phyloP scores from a whole-genome alignment of 2,113 vertebrate genomes.

The Galbula dea region DNA sequence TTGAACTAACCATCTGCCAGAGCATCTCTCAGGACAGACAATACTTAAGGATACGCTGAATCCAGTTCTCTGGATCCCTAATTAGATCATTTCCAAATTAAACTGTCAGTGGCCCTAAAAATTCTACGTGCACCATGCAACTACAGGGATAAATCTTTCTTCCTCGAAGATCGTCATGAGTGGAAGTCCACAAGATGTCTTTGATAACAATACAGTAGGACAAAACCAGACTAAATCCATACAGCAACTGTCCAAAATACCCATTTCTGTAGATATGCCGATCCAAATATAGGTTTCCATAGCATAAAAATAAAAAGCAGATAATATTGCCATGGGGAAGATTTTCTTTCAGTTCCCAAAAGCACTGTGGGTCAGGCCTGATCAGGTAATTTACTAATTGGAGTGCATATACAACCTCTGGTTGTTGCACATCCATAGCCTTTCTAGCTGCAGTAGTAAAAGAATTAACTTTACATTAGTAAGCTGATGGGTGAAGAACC shows the following conservation, averaged over 20 bases:
- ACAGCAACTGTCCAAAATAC: neutral
- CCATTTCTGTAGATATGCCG: neutral
- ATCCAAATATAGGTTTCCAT: neutral
- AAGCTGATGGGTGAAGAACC: neutral
- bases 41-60: slow-evolving; percentile 65
- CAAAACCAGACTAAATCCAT: slow-evolving; percentile 36
- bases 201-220: neutral
- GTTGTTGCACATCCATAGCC: neutral
- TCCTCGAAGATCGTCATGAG: slow-evolving; percentile 33
- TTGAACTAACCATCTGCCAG: slow-evolving; percentile 80
- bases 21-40: slow-evolving; percentile 73
- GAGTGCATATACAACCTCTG: neutral
- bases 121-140: slow-evolving; percentile 46
- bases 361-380: neutral
- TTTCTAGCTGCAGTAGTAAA: neutral
- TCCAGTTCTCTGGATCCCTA: slow-evolving; percentile 64
- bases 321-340: neutral
- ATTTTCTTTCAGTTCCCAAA: neutral
- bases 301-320: neutral
- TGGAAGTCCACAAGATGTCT: neutral
- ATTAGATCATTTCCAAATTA: slow-evolving; percentile 76
- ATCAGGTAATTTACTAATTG: neutral
- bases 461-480: neutral
- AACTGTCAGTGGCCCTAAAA: slow-evolving; percentile 61
- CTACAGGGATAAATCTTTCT: slow-evolving; percentile 47